Conservation (phyloP, 2,888 invertebrate species). For the Drosophila birchii region DNA sequence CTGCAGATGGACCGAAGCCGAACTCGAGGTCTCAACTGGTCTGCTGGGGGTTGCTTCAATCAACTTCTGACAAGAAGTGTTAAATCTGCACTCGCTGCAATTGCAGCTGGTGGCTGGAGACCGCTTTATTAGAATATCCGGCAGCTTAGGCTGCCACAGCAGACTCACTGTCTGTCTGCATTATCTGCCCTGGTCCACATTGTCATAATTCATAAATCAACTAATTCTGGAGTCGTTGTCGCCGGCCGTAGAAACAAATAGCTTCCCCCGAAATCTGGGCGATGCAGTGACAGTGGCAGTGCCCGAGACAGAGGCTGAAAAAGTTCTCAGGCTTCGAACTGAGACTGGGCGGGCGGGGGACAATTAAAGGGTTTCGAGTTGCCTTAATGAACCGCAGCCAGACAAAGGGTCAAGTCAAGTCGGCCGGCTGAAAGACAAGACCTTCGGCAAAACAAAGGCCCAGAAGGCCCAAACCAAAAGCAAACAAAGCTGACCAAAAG, state of each 20-base stretch:
- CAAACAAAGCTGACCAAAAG: slow-evolving; percentile 52
- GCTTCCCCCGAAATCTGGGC: slow-evolving; percentile 40
- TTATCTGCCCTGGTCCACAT: slow-evolving; percentile 57
- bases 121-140: slow-evolving; percentile 82
- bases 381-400: slow-evolving; percentile 78
- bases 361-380: slow-evolving; percentile 72
- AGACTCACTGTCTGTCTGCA: slow-evolving; percentile 64
- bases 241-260: slow-evolving; percentile 65
- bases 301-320: not conserved
- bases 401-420: slow-evolving; percentile 70
- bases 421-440: slow-evolving; percentile 42
- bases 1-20: slow-evolving; percentile 27
- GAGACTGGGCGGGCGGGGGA: slow-evolving; percentile 13
- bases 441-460: slow-evolving; percentile 43
- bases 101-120: slow-evolving; percentile 47
- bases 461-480: slow-evolving; percentile 56
- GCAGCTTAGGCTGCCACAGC: slow-evolving; percentile 68
- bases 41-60: slow-evolving; percentile 79
- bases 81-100: slow-evolving; percentile 80
- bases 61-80: slow-evolving; percentile 84
- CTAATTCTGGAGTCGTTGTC: slow-evolving; percentile 73
- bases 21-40: slow-evolving; percentile 56
- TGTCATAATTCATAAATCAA: slow-evolving; percentile 82
- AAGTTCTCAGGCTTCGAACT: slow-evolving; percentile 42
- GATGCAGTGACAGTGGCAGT: not conserved